Evolutionary conservation across 1,140 invertebrate species (phyloP), one percentile per base, ranked within the genome.

Genomic region (Wasmannia auropunctata): DNA sequence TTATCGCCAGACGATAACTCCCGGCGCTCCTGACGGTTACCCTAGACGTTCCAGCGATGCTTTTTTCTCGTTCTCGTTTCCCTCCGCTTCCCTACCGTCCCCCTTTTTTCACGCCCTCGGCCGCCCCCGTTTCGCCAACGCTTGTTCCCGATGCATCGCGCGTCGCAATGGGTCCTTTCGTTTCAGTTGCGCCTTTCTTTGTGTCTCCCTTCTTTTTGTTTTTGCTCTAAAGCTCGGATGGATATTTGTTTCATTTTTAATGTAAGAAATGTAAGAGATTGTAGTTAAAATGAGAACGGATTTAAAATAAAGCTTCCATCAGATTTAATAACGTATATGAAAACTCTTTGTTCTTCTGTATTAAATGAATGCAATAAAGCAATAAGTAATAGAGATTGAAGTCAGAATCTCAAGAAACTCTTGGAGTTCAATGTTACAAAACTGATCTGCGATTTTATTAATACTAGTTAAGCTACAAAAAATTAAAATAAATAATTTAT

Each of bases 1-100:
- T 93, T 93, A 93, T 93, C 92, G 88, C 91, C 87, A 88, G 89
- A 92, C 92, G 92, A 93, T 93, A 93, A 92, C 90, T 89, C 90
- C 86, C 88, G 80, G 89, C 62, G 43, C 86, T 91, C 79, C 86
- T 89, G 86, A 86, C 75, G 87, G 86, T 89, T 91, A 89, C 76
- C 51, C 90, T 88, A 87, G 87, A 88, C 75, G 80, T 70, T 88
- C 74, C 28, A 77, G 77, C 85, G 31, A 85, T 91, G 86, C 87
- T 86, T 89, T 77, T 86, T 58, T 86, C 81, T 84, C 75, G 46
- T 88, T 91, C 85, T 85, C 76, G 37, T 80, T 62, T 83, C 37
- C 51, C 37, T 87, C 65, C 46, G 56, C 40, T 63, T 60, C 77
- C 58, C 70, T n/a, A 10, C 19, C 19, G 37, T 37, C 72, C 67